Evolutionary conservation across 2,888 invertebrate genomes (phyloP).

Genomic region (Aromia moschata): DNA sequence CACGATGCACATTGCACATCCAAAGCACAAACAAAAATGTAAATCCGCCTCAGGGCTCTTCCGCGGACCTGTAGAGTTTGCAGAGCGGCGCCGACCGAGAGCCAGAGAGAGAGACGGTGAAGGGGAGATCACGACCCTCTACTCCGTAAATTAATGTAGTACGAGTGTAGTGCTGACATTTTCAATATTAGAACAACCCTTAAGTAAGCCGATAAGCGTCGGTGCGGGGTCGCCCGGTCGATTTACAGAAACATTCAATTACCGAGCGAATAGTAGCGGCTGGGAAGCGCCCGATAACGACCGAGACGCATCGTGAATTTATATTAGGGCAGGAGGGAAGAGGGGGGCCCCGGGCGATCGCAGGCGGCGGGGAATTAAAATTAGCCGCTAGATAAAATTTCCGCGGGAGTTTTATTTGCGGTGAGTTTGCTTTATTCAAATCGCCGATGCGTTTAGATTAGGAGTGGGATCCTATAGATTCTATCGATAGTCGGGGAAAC

Average conservation of each 20-base stretch:
- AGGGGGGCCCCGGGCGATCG: not conserved
- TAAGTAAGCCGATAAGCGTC: slow-evolving; percentile 56
- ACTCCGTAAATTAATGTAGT: slow-evolving; percentile 53
- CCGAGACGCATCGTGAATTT: slow-evolving; percentile 58
- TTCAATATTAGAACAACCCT: slow-evolving; percentile 55
- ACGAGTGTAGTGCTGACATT: slow-evolving; percentile 54
- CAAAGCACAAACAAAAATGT: too few relatives aligned
- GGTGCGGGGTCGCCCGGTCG: slow-evolving; percentile 48
- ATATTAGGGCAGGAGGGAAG: slow-evolving; percentile 46
- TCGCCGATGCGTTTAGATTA: not conserved
- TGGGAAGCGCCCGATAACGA: slow-evolving; percentile 56
- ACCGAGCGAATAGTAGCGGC: slow-evolving; percentile 48
- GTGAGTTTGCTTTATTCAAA: not conserved
- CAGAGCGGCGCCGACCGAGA: too few relatives aligned
- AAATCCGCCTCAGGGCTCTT: too few relatives aligned
- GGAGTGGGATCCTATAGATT: too few relatives aligned
- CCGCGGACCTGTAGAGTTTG: slow-evolving; percentile 3
- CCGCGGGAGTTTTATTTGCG: slow-evolving; percentile 4
- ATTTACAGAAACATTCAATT: slow-evolving; percentile 56
- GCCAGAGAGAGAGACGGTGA: not conserved
- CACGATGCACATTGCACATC: too few relatives aligned
- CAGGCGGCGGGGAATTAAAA: slow-evolving; percentile 7
- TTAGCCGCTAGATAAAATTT: slow-evolving; percentile 8
- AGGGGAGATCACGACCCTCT: slow-evolving; percentile 23
- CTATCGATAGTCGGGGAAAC: too few relatives aligned